Evolutionary conservation across 2,888 invertebrate species (phyloP).

Genomic region (Fragum whitleyi): DNA sequence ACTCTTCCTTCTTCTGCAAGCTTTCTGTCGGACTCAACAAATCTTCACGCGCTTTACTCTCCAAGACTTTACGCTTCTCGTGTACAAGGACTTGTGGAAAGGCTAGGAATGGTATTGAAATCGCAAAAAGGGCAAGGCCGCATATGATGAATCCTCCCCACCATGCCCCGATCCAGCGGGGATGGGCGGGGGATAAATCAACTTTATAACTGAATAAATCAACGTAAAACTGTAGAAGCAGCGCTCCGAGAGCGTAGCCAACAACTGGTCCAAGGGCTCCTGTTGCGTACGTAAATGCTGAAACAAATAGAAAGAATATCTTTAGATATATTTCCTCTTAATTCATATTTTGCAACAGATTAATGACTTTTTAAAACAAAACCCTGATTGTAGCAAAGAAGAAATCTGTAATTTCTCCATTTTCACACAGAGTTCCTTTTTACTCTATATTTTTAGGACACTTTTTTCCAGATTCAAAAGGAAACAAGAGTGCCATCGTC

Average conservation of each 20-base stretch:
- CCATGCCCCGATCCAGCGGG: slow-evolving; percentile 85
- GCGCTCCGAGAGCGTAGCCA: slow-evolving; percentile 96
- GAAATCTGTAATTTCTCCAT: background rate
- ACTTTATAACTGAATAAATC: slow-evolving; percentile 90
- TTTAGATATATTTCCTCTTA: too few relatives aligned
- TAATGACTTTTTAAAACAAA: too few relatives aligned
- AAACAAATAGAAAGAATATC: slow-evolving; percentile 75
- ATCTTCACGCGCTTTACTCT: slow-evolving; percentile 76
- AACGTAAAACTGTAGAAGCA: slow-evolving; percentile 96
- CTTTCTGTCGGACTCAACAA: slow-evolving; percentile 63
- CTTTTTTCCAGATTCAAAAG: too few relatives aligned
- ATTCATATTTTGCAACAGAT: too few relatives aligned
- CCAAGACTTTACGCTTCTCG: slow-evolving; percentile 74
- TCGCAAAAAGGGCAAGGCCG: slow-evolving; percentile 92
- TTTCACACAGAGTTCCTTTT: background rate
- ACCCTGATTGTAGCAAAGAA: too few relatives aligned
- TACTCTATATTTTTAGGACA: too few relatives aligned
- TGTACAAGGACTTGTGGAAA: slow-evolving; percentile 90
- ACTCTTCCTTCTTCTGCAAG: slow-evolving; percentile 88
- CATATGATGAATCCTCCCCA: slow-evolving; percentile 93
- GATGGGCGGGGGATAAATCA: slow-evolving; percentile 86
- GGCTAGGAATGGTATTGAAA: slow-evolving; percentile 96
- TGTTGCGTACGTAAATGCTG: slow-evolving; percentile 98
- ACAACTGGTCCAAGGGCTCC: slow-evolving; percentile 98
- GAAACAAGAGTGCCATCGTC: too few relatives aligned